Evolutionary conservation across 2,888 invertebrate genomes (phyloP).

Genomic region (Polyploca ridens): DNA sequence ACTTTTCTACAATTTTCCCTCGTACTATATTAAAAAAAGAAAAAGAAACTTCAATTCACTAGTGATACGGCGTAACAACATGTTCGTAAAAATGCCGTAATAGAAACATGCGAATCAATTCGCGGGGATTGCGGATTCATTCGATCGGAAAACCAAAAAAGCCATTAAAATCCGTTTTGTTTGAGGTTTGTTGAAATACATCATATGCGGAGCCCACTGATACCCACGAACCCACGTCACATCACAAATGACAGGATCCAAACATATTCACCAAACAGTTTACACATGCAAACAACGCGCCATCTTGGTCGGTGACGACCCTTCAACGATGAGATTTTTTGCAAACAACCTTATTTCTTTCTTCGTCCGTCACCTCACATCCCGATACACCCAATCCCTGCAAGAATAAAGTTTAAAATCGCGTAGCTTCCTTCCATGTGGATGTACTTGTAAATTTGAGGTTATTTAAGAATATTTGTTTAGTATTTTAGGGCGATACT

Average conservation of each 20-base stretch:
- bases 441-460: slow-evolving; percentile 23
- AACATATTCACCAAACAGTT: slow-evolving; percentile 59
- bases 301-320: slow-evolving; percentile 45
- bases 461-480: slow-evolving; percentile 51
- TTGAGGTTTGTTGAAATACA: slow-evolving; percentile 27
- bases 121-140: not conserved
- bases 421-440: not conserved
- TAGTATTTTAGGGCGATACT: slow-evolving; percentile 55
- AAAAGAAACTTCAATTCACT: not conserved
- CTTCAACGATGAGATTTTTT: slow-evolving; percentile 52
- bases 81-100: not conserved
- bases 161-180: slow-evolving; percentile 43
- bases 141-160: slow-evolving; percentile 31
- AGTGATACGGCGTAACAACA: not conserved
- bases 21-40: too few relatives aligned
- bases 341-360: slow-evolving; percentile 33
- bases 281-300: slow-evolving; percentile 55
- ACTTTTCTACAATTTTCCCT: too few relatives aligned
- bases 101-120: not conserved
- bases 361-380: slow-evolving; percentile 10
- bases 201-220: slow-evolving; percentile 21
- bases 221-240: slow-evolving; percentile 29
- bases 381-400: slow-evolving; percentile 18
- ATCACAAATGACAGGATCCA: slow-evolving; percentile 38
- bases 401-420: slow-evolving; percentile 24